phyloP scores from a whole-genome alignment of 2,888 invertebrate genomes.

The Tachina grossa region DNA sequence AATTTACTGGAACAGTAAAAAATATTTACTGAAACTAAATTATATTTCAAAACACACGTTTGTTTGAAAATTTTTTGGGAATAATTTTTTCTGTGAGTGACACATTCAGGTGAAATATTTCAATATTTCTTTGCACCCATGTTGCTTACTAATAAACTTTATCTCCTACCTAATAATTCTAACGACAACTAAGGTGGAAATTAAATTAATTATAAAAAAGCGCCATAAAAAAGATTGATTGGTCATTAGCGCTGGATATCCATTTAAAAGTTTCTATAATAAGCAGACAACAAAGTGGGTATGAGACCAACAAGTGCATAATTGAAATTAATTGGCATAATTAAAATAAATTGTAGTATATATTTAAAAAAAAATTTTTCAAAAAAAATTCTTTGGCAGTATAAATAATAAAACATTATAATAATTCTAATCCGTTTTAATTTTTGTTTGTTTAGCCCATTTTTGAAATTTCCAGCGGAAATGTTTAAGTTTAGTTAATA shows the following conservation, averaged over 20 bases:
- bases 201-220: constrained; percentile 7
- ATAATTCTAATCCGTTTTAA: neutral
- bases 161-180: constrained; percentile 5
- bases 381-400: neutral
- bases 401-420: constrained; percentile 2
- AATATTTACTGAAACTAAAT: no score
- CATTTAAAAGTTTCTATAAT: constrained; percentile 20
- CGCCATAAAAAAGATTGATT: constrained; percentile 41
- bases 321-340: constrained; percentile 65
- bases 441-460: neutral
- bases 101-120: no score
- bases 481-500: constrained; percentile 49
- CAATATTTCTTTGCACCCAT: no score
- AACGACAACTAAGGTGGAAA: neutral
- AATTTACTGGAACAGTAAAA: no score
- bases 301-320: constrained; percentile 58
- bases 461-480: constrained; percentile 51
- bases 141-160: neutral
- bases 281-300: constrained; percentile 28
- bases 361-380: neutral
- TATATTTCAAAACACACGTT: no score
- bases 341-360: constrained; percentile 47
- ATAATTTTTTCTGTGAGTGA: no score
- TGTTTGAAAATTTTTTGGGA: no score
- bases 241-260: constrained; percentile 52